Conservation (phyloP, 2,113 vertebrate genomes). For the Phylloscopus trochiloides region DNA sequence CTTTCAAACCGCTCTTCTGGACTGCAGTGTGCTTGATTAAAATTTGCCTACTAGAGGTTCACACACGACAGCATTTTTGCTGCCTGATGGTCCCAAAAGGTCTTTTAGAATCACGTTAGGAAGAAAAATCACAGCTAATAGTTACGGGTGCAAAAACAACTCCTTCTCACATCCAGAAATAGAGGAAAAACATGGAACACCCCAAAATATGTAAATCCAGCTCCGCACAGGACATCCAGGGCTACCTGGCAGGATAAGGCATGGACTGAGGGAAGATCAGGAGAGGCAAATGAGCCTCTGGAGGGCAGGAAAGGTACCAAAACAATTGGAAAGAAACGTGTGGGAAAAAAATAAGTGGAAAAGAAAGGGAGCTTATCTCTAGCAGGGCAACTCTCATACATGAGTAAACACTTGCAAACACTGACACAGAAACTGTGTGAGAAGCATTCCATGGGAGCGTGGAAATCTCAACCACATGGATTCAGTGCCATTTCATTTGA, state of each 20-base stretch:
- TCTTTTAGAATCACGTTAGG: not conserved
- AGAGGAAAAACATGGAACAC: rapidly evolving
- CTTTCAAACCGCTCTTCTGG: constrained; percentile 36
- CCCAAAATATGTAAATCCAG: not conserved
- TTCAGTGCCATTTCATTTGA: not conserved
- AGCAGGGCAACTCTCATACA: not conserved
- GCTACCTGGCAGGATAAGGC: not conserved
- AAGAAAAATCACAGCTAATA: not conserved
- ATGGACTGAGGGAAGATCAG: not conserved
- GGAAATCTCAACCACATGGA: not conserved
- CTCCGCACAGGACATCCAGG: not conserved
- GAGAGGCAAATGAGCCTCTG: not conserved
- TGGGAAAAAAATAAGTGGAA: not conserved
- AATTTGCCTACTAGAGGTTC: constrained; percentile 9
- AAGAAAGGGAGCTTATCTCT: not conserved
- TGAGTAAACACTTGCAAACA: not conserved
- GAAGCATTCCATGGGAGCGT: not conserved
- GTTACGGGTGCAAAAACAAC: not conserved
- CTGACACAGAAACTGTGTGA: not conserved
- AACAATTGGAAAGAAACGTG: rapidly evolving
- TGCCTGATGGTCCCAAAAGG: not conserved
- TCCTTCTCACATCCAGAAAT: not conserved
- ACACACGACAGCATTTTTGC: not conserved
- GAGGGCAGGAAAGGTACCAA: not conserved
- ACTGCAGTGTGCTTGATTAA: constrained; percentile 22